Evolutionary conservation across 2,888 invertebrate species (phyloP).

Genomic region (Drosophila borealis): DNA sequence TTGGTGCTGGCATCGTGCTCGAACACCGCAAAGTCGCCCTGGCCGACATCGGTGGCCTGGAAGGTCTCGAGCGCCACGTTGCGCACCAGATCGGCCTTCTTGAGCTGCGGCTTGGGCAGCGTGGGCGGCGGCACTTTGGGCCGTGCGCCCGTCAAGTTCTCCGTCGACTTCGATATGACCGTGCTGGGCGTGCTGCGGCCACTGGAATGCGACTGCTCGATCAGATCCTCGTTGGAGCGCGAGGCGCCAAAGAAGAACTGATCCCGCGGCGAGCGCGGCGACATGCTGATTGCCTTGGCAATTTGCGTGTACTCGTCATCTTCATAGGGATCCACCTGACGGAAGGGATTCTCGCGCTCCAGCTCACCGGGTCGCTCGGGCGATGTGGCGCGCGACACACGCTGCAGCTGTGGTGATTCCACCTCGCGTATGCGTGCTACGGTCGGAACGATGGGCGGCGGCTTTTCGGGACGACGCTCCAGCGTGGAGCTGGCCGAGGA

Average conservation of each 20-base stretch:
- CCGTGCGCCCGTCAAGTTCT: conserved; percentile 71
- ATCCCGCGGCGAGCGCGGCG: conserved; percentile 67
- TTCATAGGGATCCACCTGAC: conserved; percentile 44
- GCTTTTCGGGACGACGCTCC: conserved; percentile 78
- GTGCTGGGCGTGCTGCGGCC: conserved; percentile 67
- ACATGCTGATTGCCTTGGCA: conserved; percentile 80
- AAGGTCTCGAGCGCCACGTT: conserved; percentile 83
- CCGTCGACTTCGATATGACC: conserved; percentile 75
- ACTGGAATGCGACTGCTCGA: conserved; percentile 69
- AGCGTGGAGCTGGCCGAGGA: conserved; percentile 80
- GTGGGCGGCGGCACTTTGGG: conserved; percentile 75
- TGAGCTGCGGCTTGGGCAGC: conserved; percentile 82
- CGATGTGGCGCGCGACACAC: conserved; percentile 62
- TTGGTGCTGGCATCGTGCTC: conserved; percentile 84
- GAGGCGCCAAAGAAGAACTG: conserved; percentile 81
- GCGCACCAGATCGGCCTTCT: conserved; percentile 82
- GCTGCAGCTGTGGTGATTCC: conserved; percentile 81
- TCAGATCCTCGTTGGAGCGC: conserved; percentile 82
- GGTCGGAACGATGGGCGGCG: conserved; percentile 77
- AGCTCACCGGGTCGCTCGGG: conserved; percentile 75
- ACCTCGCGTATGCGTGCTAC: conserved; percentile 84
- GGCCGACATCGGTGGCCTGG: conserved; percentile 83
- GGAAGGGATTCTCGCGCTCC: conserved; percentile 85
- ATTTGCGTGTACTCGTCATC: conserved; percentile 83
- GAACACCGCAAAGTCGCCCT: conserved; percentile 84